A percentile compares a stretch with the other conserved stretches of the same genome.
Conservation (phyloP, 2,113 vertebrate species). For the Marcusenius ussheri region DNA sequence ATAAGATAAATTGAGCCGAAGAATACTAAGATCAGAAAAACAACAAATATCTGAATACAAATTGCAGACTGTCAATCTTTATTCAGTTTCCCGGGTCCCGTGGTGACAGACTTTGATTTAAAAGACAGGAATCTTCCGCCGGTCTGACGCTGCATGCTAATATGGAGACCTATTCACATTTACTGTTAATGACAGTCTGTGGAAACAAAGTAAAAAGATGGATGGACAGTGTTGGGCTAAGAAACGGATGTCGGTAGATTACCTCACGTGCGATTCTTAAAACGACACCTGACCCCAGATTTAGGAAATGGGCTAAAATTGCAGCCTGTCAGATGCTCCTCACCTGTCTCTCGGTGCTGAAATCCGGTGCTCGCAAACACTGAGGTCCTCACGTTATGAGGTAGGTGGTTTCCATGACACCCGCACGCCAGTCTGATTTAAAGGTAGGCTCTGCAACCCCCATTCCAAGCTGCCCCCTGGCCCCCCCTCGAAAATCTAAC, state of each 20-base stretch:
- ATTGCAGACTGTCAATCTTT: conserved; percentile 1
- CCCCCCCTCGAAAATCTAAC: background rate
- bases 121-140: background rate
- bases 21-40: background rate
- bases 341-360: background rate
- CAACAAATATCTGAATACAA: background rate
- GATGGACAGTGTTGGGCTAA: background rate
- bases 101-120: background rate
- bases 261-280: background rate
- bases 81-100: background rate
- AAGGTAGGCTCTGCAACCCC: background rate
- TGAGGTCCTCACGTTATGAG: background rate
- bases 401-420: background rate
- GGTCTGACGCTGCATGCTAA: background rate
- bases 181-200: conserved; percentile 7
- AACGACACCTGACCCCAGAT: background rate
- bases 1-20: background rate
- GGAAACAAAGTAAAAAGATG: background rate
- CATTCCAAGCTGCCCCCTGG: background rate
- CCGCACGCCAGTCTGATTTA: background rate
- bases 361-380: background rate
- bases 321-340: background rate
- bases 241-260: background rate
- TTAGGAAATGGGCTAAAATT: conserved; percentile 10
- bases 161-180: conserved; percentile 1